Evolutionary conservation across 2,888 invertebrate genomes (phyloP).

Genomic region (Temnothorax ravouxi): DNA sequence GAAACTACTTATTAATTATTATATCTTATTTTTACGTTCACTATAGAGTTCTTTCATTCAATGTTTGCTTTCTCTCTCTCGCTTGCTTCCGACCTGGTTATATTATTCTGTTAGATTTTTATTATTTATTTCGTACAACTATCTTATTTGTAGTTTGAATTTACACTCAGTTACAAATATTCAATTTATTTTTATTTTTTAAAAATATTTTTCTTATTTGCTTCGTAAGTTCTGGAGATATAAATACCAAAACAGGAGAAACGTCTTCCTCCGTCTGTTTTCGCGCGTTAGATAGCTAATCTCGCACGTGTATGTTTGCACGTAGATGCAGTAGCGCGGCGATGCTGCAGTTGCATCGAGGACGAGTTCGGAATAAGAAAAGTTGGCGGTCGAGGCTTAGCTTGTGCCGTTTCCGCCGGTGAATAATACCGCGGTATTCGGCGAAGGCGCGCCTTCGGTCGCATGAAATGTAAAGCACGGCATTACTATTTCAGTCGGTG

Average conservation of each 20-base stretch:
- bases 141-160: neutral
- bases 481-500: conserved; percentile 69
- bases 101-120: neutral
- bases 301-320: conserved; percentile 52
- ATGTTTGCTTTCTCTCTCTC: too few relatives aligned
- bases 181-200: neutral
- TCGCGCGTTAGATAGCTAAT: conserved; percentile 60
- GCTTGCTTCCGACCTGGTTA: neutral
- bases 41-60: too few relatives aligned
- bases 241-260: neutral
- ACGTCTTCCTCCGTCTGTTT: neutral
- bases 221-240: neutral
- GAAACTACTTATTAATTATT: neutral
- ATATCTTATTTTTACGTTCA: too few relatives aligned
- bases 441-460: conserved; percentile 59
- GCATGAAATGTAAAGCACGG: conserved; percentile 69
- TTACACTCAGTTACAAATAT: neutral
- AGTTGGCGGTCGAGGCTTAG: conserved; percentile 65
- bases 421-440: conserved; percentile 68
- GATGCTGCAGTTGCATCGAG: conserved; percentile 51
- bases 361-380: conserved; percentile 69
- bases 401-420: conserved; percentile 54
- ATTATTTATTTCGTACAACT: neutral
- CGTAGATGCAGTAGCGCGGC: conserved; percentile 41
- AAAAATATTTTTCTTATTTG: neutral